phyloP scores from a whole-genome alignment of 2,113 vertebrate species.

The Tragelaphus scriptus region DNA sequence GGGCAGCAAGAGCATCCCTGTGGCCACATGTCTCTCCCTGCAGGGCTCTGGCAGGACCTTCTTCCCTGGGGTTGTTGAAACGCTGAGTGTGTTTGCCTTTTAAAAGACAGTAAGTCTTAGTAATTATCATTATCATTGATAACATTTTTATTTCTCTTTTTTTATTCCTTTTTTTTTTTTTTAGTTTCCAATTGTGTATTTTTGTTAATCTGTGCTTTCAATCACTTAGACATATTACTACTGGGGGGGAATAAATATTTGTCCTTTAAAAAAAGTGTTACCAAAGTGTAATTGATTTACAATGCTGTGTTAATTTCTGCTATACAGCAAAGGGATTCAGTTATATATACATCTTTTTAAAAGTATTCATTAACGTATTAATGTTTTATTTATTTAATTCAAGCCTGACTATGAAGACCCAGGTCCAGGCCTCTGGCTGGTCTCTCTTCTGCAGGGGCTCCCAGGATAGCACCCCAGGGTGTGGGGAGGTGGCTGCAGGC shows the following conservation, averaged over 20 bases:
- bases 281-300: background rate
- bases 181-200: background rate
- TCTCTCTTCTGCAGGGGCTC: background rate
- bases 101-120: accelerated
- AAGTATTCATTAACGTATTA: background rate
- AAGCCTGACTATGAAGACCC: background rate
- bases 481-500: background rate
- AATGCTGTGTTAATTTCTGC: background rate
- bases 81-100: accelerated
- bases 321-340: background rate
- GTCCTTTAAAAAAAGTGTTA: background rate
- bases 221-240: background rate
- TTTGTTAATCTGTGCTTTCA: background rate
- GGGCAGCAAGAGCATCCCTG: background rate
- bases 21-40: background rate
- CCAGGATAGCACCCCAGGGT: accelerated
- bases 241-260: background rate
- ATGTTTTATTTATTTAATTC: background rate
- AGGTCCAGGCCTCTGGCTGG: accelerated
- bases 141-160: background rate
- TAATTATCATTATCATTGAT: background rate
- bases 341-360: too few relatives aligned
- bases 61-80: background rate
- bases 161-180: background rate
- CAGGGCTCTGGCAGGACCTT: background rate